Evolutionary conservation across 2,888 invertebrate genomes (phyloP), one percentile per base, ranked within the genome.

Genomic region (Tenthredo amoena): DNA sequence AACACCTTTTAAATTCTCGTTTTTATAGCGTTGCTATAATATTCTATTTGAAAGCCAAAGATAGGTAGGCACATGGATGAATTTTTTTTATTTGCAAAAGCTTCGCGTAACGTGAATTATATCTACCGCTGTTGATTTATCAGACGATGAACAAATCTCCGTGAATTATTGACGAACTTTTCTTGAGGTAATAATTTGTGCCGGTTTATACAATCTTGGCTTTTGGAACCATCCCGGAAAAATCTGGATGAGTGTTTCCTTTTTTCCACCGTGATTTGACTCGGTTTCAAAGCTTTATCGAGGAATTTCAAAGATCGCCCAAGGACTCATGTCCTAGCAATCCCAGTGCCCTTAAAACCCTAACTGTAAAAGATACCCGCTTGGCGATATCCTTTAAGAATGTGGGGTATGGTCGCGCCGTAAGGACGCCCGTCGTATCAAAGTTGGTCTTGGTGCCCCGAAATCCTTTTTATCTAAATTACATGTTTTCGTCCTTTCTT

Each of bases 401-500:
- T 87, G 88, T 87, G 86, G 86, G 65, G 84, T 86, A 87, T 21
- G 87, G 90, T 88, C 91, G 88, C 90, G 91, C 87, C 91, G 89
- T 81, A 85, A 50, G 89, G 89, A 89, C 89, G 90, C 89, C 89
- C 89, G 31, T 87, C 88, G 85, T 86, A 86, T 85, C 87, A 87
- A 87, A 87, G 86, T 88, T 87, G 81, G 50, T 86, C 79, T 76
- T 85, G 86, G 81, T 83, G 83, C 84, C 88, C 89, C 84, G 86
- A 83, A 87, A 85, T 74, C 83, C 87, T 86, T 89, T 89, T 90
- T 92, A 92, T 92, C 92, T 92, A 91, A 92, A 92, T 91, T 88
- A 92, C 92, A 91, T 92, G 92, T 91, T 92, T 89, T 91, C 90
- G 90, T 90, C 88, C 89, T 88, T 74, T 76, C 87, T 91, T 91